phyloP scores from a whole-genome alignment of 2,888 invertebrate species.

The Drosophila dives region DNA sequence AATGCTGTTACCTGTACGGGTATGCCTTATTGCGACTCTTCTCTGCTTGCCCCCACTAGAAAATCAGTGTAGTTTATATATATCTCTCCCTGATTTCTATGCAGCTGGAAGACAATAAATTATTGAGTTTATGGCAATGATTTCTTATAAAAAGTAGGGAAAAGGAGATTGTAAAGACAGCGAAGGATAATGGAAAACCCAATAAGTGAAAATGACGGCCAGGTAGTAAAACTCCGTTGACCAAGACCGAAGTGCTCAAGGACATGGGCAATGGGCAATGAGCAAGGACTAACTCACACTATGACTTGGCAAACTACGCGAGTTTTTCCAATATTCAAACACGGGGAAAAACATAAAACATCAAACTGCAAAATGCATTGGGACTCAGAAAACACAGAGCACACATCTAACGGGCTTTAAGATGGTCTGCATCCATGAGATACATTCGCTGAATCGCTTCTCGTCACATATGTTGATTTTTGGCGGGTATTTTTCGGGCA shows the following conservation, averaged over 20 bases:
- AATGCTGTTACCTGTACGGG: constrained; percentile 34
- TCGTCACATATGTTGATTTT: constrained; percentile 67
- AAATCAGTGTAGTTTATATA: constrained; percentile 41
- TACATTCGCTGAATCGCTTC: constrained; percentile 35
- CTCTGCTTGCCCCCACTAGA: constrained; percentile 3
- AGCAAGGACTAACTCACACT: constrained; percentile 18
- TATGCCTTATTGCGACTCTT: constrained; percentile 30
- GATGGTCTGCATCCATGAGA: constrained; percentile 23
- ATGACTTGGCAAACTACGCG: constrained; percentile 64
- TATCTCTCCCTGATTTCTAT: constrained; percentile 41
- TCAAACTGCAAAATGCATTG: constrained; percentile 45
- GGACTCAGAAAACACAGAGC: constrained; percentile 6
- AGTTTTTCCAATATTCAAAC: constrained; percentile 43
- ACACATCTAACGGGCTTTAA: constrained; percentile 49
- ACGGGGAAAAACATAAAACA: constrained; percentile 50
- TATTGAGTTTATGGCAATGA: constrained; percentile 68
- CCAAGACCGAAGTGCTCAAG: constrained; percentile 38
- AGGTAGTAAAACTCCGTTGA: constrained; percentile 44
- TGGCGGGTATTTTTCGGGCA: constrained; percentile 66
- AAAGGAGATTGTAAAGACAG: constrained; percentile 16
- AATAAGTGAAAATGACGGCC: constrained; percentile 59
- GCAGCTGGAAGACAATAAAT: constrained; percentile 74
- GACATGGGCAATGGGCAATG: constrained; percentile 31
- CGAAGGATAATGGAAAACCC: constrained; percentile 65
- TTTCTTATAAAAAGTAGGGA: constrained; percentile 39